phyloP scores from a whole-genome alignment of 1,140 invertebrate genomes.

The Sitobion miscanthi region DNA sequence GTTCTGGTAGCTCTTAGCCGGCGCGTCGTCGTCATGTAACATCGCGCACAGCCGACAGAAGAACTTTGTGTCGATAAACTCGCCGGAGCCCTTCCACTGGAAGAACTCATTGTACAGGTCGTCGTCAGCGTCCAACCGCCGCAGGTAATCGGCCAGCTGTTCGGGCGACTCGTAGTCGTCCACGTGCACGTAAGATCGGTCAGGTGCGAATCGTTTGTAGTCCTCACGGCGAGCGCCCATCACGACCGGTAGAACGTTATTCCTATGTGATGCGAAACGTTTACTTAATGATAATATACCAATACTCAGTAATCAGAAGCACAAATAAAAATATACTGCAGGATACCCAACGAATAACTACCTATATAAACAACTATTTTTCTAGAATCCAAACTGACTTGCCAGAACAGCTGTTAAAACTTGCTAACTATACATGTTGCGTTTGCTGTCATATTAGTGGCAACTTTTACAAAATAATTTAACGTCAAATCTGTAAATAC shows the following conservation, averaged over 20 bases:
- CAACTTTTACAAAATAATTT: no score
- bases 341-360: no score
- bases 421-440: no score
- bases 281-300: not conserved
- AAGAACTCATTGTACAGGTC: slow-evolving; percentile 94
- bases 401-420: no score
- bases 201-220: slow-evolving; percentile 84
- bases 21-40: slow-evolving; percentile 76
- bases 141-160: slow-evolving; percentile 83
- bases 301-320: no score
- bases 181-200: slow-evolving; percentile 90
- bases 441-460: no score
- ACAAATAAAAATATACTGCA: no score
- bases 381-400: no score
- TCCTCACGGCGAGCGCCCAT: slow-evolving; percentile 93
- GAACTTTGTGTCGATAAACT: slow-evolving; percentile 94
- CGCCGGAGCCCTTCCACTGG: slow-evolving; percentile 86
- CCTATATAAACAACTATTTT: no score
- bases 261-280: slow-evolving; percentile 65
- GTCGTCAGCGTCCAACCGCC: slow-evolving; percentile 83
- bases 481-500: no score
- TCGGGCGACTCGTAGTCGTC: slow-evolving; percentile 89
- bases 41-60: slow-evolving; percentile 94
- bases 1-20: slow-evolving; percentile 75
- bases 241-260: slow-evolving; percentile 89